phyloP scores from a whole-genome alignment of 2,797 vertebrate genomes.

The Mus minutoides region DNA sequence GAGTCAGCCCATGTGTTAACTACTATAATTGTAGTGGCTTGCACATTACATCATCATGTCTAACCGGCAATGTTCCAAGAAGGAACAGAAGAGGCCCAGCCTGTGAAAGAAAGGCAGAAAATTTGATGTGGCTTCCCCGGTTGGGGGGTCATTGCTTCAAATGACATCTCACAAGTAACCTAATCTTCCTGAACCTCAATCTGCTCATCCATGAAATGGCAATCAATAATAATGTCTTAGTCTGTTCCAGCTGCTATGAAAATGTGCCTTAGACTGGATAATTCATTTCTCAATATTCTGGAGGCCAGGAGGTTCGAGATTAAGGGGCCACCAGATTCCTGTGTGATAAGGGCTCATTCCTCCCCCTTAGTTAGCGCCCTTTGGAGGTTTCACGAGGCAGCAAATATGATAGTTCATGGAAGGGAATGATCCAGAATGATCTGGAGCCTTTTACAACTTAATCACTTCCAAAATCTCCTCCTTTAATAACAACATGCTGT shows the following conservation, averaged over 20 bases:
- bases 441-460: not conserved
- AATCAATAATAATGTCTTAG: not conserved
- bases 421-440: not conserved
- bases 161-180: not conserved
- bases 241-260: not conserved
- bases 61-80: not conserved
- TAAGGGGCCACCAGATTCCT: not conserved
- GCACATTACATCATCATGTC: not conserved
- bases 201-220: slow-evolving; percentile 3
- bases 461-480: not conserved
- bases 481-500: not conserved
- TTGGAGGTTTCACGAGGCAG: not conserved
- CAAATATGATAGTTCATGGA: not conserved
- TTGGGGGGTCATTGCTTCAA: not conserved
- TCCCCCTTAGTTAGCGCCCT: not conserved
- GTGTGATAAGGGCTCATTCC: not conserved
- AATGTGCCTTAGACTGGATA: not conserved
- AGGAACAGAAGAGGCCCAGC: not conserved
- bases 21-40: not conserved
- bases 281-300: not conserved
- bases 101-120: not conserved
- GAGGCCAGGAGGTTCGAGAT: not conserved
- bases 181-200: not conserved
- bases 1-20: slow-evolving; percentile 34
- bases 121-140: not conserved